Base-by-base conservation (phyloP, 2,113 vertebrate species). In the Cephalopterus ornatus region DNA sequence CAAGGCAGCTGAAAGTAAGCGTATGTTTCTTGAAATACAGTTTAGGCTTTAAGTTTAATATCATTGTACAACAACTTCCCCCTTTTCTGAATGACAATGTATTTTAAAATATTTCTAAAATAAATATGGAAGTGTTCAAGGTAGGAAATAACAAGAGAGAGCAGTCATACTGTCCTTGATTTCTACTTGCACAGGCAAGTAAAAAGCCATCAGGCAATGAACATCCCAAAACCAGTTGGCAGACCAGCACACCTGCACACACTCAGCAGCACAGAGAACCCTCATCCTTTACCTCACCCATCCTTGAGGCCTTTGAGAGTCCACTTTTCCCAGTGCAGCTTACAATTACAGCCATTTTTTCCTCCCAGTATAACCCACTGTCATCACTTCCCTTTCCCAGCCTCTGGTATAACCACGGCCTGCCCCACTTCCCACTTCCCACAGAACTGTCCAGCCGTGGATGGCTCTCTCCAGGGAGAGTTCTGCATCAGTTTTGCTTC, bases 51-150 rank as follows among this genome's bases (percentile, higher is more conserved):
- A 26, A 47, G 18, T 35, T 71, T 30, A 33, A 9, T 15, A 30
- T 8, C 21, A 12, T 0, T 39, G 8, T 2, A 9, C 8, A 21
- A 10, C 8, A 1, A 53, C 12, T 32, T 56, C 15, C 56, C 22
- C n/a, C 26, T 86, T 65, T 62, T 33, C n/a, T 42, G 28, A n/a
- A 55, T 10, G 3, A 72, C 6, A 5, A 17, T 7, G 5, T 5
- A n/a, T 70, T 62, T 76, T 4, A 11, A 82, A 85, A 21, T n/a
- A 39, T 56, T 76, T 56, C 63, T 12, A 12, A 79, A 79, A 53
- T 30, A 46, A 81, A 81, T 14, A n/a, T 27, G 24, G 33, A 65
- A 68, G 17, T 4, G 20, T 33, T 72, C 20, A 66, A 58, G 46
- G 17, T 11, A 47, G 6, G 4, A 78, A 66, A 33, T 14, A 49